Evolutionary conservation across 2,797 vertebrate genomes (phyloP).

Genomic region (Hafferia zeledoni): DNA sequence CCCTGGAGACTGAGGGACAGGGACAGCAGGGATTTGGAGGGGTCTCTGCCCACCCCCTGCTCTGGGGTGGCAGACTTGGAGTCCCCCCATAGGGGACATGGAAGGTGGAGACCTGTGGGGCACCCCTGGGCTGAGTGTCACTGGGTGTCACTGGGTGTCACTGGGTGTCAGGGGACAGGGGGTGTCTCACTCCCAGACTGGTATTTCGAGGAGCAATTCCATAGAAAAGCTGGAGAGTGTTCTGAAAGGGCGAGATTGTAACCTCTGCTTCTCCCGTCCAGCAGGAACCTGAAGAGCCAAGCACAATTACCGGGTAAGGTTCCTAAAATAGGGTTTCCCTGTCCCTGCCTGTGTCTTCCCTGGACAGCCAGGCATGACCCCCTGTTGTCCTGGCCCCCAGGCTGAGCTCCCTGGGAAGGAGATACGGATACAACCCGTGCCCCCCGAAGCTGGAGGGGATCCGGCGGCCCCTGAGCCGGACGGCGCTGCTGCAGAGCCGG

Average conservation of each 20-base stretch:
- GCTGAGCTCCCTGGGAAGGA: constrained; percentile 14
- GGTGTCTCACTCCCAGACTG: accelerated
- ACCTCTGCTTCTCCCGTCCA: neutral
- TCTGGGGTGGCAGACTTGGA: neutral
- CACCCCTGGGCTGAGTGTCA: neutral
- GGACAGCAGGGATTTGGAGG: neutral
- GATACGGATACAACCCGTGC: constrained; percentile 78
- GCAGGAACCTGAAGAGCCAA: constrained; percentile 82
- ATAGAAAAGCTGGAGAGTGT: accelerated
- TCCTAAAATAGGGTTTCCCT: accelerated
- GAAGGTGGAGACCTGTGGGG: neutral
- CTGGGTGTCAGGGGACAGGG: neutral
- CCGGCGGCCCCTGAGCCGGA: constrained; percentile 72
- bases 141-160: neutral
- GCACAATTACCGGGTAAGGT: constrained; percentile 66
- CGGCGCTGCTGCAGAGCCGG: constrained; percentile 66
- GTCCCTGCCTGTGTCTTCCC: accelerated
- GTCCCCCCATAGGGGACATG: neutral
- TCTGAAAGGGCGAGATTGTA: neutral
- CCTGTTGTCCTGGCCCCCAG: neutral
- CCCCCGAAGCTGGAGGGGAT: constrained; percentile 72
- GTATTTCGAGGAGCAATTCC: neutral
- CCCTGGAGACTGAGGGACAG: neutral
- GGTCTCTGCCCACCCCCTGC: neutral
- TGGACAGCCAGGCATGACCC: accelerated